Evolutionary conservation across 2,797 vertebrate species (phyloP), one percentile per base, ranked within the genome.

Genomic region (Anisognathus igniventris): DNA sequence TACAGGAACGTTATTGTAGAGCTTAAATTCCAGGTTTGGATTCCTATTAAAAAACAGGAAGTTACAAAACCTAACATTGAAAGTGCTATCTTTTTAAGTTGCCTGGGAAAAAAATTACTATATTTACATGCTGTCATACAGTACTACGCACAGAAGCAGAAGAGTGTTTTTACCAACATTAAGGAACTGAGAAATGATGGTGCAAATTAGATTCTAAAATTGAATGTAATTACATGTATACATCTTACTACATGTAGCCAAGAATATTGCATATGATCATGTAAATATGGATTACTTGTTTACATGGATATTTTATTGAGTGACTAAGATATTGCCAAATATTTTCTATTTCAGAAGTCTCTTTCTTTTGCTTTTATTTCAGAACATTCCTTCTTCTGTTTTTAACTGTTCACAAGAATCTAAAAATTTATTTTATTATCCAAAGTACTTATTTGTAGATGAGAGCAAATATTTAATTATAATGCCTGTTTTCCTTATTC

Each of bases 281-380:
- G 91, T 95, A 97, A 95, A 96, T 94, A 95, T 5, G 8, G 40
- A 91, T 88, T 92, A 91, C 30, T 27, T 77, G 53, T 81, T 81
- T 93, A 93, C 58, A 58, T 94, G 78, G 70, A 84, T 84, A 94
- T 66, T 88, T 92, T 94, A 88, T 51, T 54, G 57, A 93, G 45
- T 65, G 31, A 58, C 44, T 79, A 90, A 77, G 48, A 93, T 91
- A 73, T 37, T 92, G 92, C 47, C 83, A 95, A 90, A 88, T 92
- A 90, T 88, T 92, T 93, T 96, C 68, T 96, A 74, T 95, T 93
- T 95, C 61, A 88, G 73, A 96, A 88, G 47, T 89, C 64, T 73
- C 44, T 89, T 77, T 86, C 53, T 80, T 77, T 88, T 94, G 77
- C 68, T 83, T 95, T 71, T 92, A 40, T 87, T 90, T 95, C 57